Conservation (phyloP, 2,888 invertebrate genomes). For the Pachydiplax longipennis region DNA sequence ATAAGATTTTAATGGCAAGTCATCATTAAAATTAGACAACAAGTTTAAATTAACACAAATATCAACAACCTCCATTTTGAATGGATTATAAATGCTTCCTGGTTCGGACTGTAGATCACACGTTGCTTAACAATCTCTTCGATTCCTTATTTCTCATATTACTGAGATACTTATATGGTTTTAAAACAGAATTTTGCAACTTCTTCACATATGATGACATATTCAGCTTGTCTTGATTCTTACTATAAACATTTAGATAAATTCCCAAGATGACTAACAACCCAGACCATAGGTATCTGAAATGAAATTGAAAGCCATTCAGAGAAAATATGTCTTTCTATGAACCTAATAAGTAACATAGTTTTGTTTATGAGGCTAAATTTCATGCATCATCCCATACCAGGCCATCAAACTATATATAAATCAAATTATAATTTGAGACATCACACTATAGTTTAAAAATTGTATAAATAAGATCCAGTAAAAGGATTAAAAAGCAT, state of each 20-base stretch:
- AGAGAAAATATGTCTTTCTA: slow-evolving; percentile 16
- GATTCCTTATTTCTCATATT: neutral
- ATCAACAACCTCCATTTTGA: too few species aligned
- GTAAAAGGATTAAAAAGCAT: neutral
- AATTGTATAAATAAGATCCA: too few species aligned
- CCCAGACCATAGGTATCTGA: slow-evolving; percentile 90
- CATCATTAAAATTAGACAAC: too few species aligned
- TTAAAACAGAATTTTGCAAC: neutral
- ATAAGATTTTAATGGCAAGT: too few species aligned
- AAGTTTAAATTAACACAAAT: too few species aligned
- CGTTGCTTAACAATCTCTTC: slow-evolving; percentile 1
- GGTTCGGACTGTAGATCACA: neutral
- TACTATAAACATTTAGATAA: slow-evolving; percentile 92
- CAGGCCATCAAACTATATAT: too few species aligned
- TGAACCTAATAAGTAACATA: neutral
- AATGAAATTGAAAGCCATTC: slow-evolving; percentile 56
- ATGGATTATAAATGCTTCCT: neutral
- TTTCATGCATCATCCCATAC: too few species aligned
- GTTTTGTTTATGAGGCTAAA: neutral
- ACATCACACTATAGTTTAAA: too few species aligned
- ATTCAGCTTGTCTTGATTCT: slow-evolving; percentile 60
- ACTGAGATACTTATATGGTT: neutral
- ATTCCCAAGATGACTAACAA: slow-evolving; percentile 87
- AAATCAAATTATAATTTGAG: too few species aligned
- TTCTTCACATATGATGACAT: neutral